Base-by-base conservation (phyloP, 64 coral and sea anemone species). In the Pachyseris speciosa region DNA sequence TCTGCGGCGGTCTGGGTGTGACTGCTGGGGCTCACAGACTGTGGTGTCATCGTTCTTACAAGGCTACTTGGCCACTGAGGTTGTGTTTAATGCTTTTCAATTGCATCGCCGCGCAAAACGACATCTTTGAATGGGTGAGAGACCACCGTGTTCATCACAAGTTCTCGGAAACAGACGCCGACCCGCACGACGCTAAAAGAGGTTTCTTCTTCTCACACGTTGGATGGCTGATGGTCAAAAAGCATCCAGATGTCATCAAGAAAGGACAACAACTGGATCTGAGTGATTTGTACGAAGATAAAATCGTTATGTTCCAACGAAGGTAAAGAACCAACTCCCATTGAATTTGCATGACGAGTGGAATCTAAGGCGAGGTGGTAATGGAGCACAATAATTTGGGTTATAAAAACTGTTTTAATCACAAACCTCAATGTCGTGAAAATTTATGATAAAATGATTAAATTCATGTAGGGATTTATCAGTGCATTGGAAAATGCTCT, bases 101-200 rank as follows among this genome's bases (percentile, higher is more conserved):
- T 39, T 76, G 83, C 4, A 40, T 60, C 17, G 89, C 88, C 19
- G 94, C 47, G 9, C 83, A 95, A 49, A 95, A 95, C 50, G 94
- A 95, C 89, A 91, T 95, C 19, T 95, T 95, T 87, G 88, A 95
- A 47, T 95, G 94, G 94, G 72, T 47, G 27, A 74, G 94, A 11
- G 94, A 95, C 37, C 94, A 95, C 22, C 89, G 94, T 2, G 94
- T 92, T 43, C 89, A 96, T 37, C 94, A 95, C 88, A 95, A 95
- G 48, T 95, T 73, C 48, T 86, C 94, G 1, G 94, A 95, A 72
- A 95, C 94, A 2, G 89, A 95, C 15, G 94, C 81, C 9, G 94
- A 95, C 24, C 94, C 94, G 15, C 94, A 95, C 37, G 92, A 95
- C 47, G 94, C 94, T 16, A 92, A 92, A 12, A 83, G 94, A 59